Percentiles rank a stretch among this genome's conserved stretches.
Evolutionary conservation across 2,888 invertebrate genomes (phyloP).

Genomic region (Lathronympha strigana): DNA sequence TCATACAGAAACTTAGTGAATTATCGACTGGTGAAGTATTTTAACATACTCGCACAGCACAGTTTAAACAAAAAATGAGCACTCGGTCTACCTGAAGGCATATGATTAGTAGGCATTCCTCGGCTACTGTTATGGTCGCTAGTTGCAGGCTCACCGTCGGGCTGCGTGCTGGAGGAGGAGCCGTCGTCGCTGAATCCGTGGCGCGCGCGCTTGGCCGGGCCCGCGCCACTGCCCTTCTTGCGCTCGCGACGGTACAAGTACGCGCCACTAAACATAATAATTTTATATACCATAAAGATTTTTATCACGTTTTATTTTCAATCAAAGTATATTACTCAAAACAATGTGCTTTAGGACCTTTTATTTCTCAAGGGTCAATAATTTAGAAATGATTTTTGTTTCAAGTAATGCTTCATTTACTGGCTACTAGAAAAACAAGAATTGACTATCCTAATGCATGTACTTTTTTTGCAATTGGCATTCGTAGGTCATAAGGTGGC

Average conservation of each 20-base stretch:
- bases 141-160: constrained; percentile 59
- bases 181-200: constrained; percentile 89
- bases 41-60: neutral
- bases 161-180: constrained; percentile 86
- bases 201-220: constrained; percentile 70
- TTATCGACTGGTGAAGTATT: neutral
- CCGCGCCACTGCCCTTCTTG: constrained; percentile 83
- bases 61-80: neutral
- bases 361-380: too few species aligned
- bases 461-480: too few species aligned
- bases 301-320: too few species aligned
- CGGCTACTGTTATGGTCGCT: constrained; percentile 22
- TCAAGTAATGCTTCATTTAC: too few species aligned
- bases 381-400: too few species aligned
- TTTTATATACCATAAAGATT: neutral
- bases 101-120: constrained; percentile 20
- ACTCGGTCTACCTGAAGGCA: constrained; percentile 21
- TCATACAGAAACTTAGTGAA: neutral
- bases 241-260: constrained; percentile 90
- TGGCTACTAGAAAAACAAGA: too few species aligned
- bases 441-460: too few species aligned
- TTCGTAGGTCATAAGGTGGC: too few species aligned
- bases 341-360: too few species aligned
- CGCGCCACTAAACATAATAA: constrained; percentile 84
- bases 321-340: too few species aligned